Base-by-base conservation (phyloP, 2,888 invertebrate species). In the Amitus sp. region DNA sequence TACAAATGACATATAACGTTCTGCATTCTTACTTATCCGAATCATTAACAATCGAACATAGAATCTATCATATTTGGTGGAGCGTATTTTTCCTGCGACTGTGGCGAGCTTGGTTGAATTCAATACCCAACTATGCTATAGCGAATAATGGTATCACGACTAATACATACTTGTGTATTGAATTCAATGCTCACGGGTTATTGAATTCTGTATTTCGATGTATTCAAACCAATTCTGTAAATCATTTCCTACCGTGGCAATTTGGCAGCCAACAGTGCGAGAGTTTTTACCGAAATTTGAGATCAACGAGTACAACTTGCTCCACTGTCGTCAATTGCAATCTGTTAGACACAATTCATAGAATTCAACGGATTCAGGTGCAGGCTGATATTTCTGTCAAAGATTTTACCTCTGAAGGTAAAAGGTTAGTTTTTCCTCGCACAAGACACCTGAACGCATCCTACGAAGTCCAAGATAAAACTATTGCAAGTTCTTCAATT, bases 71-170 rank as follows among this genome's bases (percentile, higher is more conserved):
- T n/a, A 17, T 56, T 12, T 71, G 69, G 70, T 70, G 62, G 48
- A 47, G 58, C 45, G 45, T 70, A n/a, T 71, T 67, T 50, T 34
- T 62, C n/a, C 15, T 56, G 13, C 42, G 62, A 50, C 53, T 55
- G 13, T 70, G 69, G 69, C 37, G 68, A 39, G 46, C 62, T 2
- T 72, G 68, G 71, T 40, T 71, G 15, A 17, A 17, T 10, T 20
- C 46, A 9, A 56, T 53, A 13, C 40, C 46, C 33, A 70, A 67
- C 56, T 66, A 65, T 5, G 42, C 66, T 17, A 50, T 57, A 1
- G 58, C 66, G 10, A 68, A 73, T 59, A 68, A 67, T 47, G n/a
- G n/a, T n/a, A 56, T 71, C 10, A 66, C 66, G 18, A 42, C 50
- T 5, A 53, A 53, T n/a, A 39, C 40, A n/a, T 54, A 53, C 19